These are phyloP conservation scores for Lysandra bellargus DNA, from an alignment of 2,888 invertebrate genomes.

Conservation along the genomic window DNA sequence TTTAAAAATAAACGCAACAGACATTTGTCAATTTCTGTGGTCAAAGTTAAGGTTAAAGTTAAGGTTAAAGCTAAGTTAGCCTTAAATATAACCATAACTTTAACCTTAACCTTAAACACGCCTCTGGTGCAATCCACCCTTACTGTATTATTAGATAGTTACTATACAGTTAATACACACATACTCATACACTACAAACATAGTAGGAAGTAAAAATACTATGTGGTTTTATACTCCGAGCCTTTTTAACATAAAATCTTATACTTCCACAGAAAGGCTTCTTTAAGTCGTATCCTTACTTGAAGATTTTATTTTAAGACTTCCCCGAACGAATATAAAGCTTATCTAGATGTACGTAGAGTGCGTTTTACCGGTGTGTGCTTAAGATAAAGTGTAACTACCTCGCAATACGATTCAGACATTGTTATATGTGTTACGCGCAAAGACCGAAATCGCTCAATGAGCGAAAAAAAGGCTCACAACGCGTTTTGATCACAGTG, in stretches of 20 bases:
- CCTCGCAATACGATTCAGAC: slow-evolving; percentile 34
- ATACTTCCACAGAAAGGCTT: slow-evolving; percentile 19
- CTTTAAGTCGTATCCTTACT: slow-evolving; percentile 27
- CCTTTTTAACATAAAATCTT: slow-evolving; percentile 24
- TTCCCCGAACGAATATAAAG: background rate
- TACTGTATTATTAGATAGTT: too few species aligned
- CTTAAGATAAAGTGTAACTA: slow-evolving; percentile 30
- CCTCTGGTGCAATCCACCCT: too few species aligned
- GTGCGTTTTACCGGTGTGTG: background rate
- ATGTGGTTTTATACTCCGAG: background rate
- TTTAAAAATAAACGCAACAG: too few species aligned
- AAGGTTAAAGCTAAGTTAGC: too few species aligned
- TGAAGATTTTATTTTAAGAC: slow-evolving; percentile 7
- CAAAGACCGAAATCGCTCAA: too few species aligned
- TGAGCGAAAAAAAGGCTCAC: too few species aligned
- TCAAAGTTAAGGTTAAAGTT: too few species aligned
- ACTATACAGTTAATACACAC: background rate
- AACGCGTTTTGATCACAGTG: too few species aligned
- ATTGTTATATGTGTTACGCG: slow-evolving; percentile 32
- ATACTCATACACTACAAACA: background rate
- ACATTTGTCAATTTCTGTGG: too few species aligned
- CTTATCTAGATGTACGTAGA: background rate
- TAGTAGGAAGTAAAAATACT: background rate
- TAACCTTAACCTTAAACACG: too few species aligned
- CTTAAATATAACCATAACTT: too few species aligned